Base-by-base conservation (phyloP, 2,888 invertebrate genomes). In the Zele albiditarsus region DNA sequence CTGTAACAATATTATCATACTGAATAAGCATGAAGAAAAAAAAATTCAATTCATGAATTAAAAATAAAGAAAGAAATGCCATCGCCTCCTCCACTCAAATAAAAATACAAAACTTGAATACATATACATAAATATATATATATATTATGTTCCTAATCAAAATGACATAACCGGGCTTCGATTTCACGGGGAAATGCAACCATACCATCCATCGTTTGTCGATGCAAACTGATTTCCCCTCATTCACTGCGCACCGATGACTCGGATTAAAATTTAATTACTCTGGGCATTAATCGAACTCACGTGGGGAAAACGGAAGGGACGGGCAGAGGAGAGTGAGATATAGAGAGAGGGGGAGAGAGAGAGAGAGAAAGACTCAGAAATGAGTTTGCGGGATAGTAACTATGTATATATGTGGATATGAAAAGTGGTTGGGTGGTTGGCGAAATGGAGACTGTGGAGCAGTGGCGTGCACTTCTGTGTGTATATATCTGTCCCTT, bases 181-280 rank as follows among this genome's bases (percentile, higher is more conserved):
- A 46, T 71, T 62, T 68, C 68, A 68, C 68, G 53, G 68, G 28
- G 68, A 49, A 68, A 68, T 68, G 68, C 68, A 68, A 68, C 53
- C 53, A 53, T 68, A 68, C 53, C 46, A 60, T 33, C 33, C 31
- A 33, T 20, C 33, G 46, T 28, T 42, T 71, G 62, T 71, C 71
- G 62, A 71, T 71, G 71, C 62, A 60, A 71, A 71, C 71, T 60
- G 62, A 71, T 71, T 71, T 71, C 46, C 71, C 71, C 71, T 71
- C 78, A 80, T 80, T 82, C 79, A 79, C 80, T 76, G 79, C 78
- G 78, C 78, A 77, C 77, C 83, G 84, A 85, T 84, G 85, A 85
- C 82, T 83, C 84, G 82, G 84, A 85, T 85, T 85, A 84, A 85
- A 85, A 84, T 85, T 84, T 84, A 84, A 85, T 85, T 85, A 85